A percentile compares a stretch with the other conserved stretches of the same genome.
Conservation (phyloP, 2,113 vertebrate species). For the Nothocercus julius region DNA sequence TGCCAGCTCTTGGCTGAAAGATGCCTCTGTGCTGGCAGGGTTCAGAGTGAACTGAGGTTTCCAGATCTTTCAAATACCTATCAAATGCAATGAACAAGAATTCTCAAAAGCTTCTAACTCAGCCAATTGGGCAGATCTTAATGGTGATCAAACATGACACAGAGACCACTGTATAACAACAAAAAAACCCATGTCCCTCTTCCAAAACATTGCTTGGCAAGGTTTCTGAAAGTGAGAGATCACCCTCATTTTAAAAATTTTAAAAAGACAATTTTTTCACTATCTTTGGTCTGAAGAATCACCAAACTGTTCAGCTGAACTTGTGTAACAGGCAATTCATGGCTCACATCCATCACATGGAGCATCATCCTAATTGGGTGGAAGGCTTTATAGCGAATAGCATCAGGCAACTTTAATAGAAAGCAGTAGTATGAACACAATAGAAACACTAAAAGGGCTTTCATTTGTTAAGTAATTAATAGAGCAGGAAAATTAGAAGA, state of each 20-base stretch:
- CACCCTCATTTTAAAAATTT: neutral
- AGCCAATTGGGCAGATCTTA: conserved; percentile 25
- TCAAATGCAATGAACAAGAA: neutral
- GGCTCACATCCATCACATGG: neutral
- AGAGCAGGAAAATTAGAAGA: neutral
- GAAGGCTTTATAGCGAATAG: neutral
- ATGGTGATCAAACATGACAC: neutral
- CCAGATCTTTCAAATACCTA: neutral
- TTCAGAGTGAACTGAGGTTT: neutral
- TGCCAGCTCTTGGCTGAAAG: conserved; percentile 10
- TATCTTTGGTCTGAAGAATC: neutral
- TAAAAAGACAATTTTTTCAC: neutral
- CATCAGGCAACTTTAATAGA: neutral
- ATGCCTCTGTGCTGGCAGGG: conserved; percentile 16
- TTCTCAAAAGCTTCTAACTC: conserved; percentile 3
- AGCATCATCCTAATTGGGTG: neutral
- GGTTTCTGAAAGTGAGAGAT: neutral
- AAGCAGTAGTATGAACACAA: neutral
- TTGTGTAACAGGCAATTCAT: neutral
- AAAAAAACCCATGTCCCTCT: neutral
- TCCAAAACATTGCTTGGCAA: neutral
- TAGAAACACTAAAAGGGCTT: neutral
- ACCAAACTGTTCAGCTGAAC: neutral
- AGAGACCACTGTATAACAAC: neutral
- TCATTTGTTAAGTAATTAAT: neutral